Evolutionary conservation across 2,797 vertebrate species (phyloP).

Genomic region (Eulemur albifrons): DNA sequence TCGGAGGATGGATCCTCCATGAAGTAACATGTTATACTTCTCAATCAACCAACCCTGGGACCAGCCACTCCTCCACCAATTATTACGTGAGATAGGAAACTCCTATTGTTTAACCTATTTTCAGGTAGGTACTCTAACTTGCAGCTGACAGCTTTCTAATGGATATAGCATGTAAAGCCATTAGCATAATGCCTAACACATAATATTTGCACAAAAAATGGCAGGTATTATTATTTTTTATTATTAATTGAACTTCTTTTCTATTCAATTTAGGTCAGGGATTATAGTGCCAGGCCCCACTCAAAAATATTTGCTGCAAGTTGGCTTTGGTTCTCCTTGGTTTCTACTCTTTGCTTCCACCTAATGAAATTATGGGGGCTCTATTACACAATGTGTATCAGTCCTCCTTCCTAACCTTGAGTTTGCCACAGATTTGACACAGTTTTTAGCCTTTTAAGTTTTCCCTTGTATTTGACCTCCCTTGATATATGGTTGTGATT

Average conservation of each 20-base stretch:
- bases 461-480: not conserved
- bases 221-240: not conserved
- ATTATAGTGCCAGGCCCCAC: not conserved
- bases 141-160: not conserved
- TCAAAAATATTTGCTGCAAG: slow-evolving; percentile 15
- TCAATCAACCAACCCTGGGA: not conserved
- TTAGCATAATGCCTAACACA: not conserved
- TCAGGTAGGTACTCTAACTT: not conserved
- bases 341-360: not conserved
- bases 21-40: not conserved
- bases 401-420: not conserved
- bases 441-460: not conserved
- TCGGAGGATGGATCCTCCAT: not conserved
- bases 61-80: not conserved
- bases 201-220: not conserved
- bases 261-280: not conserved
- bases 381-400: not conserved
- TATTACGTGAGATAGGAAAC: not conserved
- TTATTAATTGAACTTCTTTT: not conserved
- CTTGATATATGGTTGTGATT: not conserved
- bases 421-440: not conserved
- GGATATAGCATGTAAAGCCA: not conserved
- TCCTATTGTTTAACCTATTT: not conserved
- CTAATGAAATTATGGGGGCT: not conserved
- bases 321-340: not conserved